Base-by-base conservation (phyloP, 2,888 invertebrate species). In the Thecophora atra region DNA sequence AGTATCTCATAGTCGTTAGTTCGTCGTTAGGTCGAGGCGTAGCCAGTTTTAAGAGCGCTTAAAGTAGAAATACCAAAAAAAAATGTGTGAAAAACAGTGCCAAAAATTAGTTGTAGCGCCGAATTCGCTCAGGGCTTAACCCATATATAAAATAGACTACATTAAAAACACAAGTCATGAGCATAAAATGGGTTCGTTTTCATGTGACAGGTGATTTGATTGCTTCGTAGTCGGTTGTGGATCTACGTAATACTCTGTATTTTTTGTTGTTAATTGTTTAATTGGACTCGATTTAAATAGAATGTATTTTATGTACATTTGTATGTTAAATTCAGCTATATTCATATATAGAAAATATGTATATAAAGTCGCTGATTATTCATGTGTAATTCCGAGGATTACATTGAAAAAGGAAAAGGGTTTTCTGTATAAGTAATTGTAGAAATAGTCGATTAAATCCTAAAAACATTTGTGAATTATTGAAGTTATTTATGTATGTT, bases 61-160 rank as follows among this genome's bases (percentile, higher is more conserved):
- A 13, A 7, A 21, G 30, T 42, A 64, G 47, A 8, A 51, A 56
- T 56, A 56, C 56, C 37, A 68, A 68, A 69, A 42, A 47, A 64
- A 47, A 21, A 26, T 13, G 24, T 37, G 2, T 66, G 19, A 8
- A 54, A 37, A 15, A 28, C 67, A 62, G 73, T 75, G 72, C 75
- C 75, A 75, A 75, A 75, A 73, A 75, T 72, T 73, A 73, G 67
- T 21, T 19, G 60, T 68, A 68, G 58, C 24, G 26, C 58, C 17
- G 44, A 8, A 60, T 1, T 58, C 11, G 58, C 28, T 42, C 56
- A 68, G 68, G 56, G 56, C 26, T 42, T 58, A 68, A 58, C 67
- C 17, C 21, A 17, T 30, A 26, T 21, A 56, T 56, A 19, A 19
- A 13, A n/a, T n/a, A n/a, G n/a, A n/a, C n/a, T n/a, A n/a, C 37